Percentiles rank a stretch among this genome's conserved stretches.
Evolutionary conservation across 2,113 vertebrate genomes (phyloP).

Genomic region (Syrmaticus mikado): DNA sequence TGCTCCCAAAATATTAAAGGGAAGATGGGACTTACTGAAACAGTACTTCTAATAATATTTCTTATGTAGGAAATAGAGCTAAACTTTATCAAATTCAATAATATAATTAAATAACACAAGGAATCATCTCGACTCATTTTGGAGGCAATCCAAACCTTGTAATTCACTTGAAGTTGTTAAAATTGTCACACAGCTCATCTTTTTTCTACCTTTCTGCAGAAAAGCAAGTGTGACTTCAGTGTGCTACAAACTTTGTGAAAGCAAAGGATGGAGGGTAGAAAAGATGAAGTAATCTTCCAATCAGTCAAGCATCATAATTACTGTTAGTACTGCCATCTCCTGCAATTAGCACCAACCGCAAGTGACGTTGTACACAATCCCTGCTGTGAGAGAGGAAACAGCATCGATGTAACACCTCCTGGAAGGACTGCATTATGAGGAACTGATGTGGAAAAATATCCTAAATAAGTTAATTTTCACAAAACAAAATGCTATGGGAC

Average conservation of each 20-base stretch:
- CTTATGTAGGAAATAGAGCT: background rate
- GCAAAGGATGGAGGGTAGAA: background rate
- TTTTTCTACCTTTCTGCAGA: background rate
- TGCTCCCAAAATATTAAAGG: background rate
- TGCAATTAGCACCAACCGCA: conserved; percentile 57
- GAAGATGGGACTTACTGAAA: background rate
- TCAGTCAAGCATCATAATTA: background rate
- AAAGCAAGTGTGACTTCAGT: background rate
- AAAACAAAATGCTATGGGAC: background rate
- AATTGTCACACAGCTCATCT: background rate
- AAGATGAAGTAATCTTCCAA: conserved; percentile 1
- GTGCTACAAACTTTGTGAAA: background rate
- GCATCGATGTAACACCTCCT: background rate
- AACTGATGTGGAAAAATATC: conserved; percentile 9
- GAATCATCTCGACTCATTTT: background rate
- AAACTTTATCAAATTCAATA: background rate
- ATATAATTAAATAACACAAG: background rate
- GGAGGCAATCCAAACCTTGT: background rate
- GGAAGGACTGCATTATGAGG: background rate
- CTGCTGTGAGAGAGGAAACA: background rate
- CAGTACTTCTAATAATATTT: background rate
- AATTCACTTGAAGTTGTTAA: background rate
- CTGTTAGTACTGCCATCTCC: conserved; percentile 70
- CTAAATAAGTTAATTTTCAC: conserved; percentile 12
- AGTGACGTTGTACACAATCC: background rate